Base-by-base conservation (phyloP, 2,888 invertebrate genomes). In the Ormia ochracea region DNA sequence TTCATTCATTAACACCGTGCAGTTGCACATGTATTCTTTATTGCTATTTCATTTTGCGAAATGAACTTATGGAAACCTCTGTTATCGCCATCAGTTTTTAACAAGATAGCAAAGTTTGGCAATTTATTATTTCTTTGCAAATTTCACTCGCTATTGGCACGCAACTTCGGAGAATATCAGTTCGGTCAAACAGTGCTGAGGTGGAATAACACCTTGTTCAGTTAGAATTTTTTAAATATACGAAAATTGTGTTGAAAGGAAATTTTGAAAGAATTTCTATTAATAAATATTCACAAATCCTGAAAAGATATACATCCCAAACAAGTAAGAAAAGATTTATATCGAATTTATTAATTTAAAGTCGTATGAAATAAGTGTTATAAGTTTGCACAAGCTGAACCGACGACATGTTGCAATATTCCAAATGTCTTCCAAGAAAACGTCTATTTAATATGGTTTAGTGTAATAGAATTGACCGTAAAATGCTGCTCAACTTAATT, bases 111-210 rank as follows among this genome's bases (percentile, higher is more conserved):
- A 68, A 41, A 54, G 36, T 45, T 56, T 45, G 33, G 41, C 1
- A 4, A 45, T 58, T 69, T 23, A 56, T 69, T 56, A 45, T 33
- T 45, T 69, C 56, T 45, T 45, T 56, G 45, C 68, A 69, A 56
- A 69, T 69, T 45, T 45, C 19, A 23, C 45, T 69, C 21, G 43
- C 14, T 45, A 14, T 56, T 56, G 28, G 10, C 43, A 36, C 43
- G 10, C 23, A 23, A 1, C 4, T 56, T 41, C 7, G 33, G 33
- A 69, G 43, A 69, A 45, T 36, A 56, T 36, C 56, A 69, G 23
- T 45, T 56, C 17, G 45, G 17, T 58, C 14, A 33, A 31, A 43
- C 23, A 23, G 68, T 33, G 45, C 45, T 69, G 56, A 69, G 45
- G 68, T 69, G 21, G 21, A 69, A 56, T 31, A 43, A 21, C 19